Evolutionary conservation across 2,888 invertebrate species (phyloP), one percentile per base, ranked within the genome.

Genomic region (Watsonalla cultraria): DNA sequence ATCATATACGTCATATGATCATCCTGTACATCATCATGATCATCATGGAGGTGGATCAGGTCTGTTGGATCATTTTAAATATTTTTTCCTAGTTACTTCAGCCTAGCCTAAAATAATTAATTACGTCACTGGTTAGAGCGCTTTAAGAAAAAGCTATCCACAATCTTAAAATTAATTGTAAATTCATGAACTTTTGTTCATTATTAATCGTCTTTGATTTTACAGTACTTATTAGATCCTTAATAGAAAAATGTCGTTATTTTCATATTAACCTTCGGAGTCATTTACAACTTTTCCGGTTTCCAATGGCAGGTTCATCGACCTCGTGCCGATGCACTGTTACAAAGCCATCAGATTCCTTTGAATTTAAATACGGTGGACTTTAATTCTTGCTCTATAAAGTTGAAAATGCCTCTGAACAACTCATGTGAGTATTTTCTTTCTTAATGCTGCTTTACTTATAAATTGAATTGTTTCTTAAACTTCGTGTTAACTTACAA

Each of bases 311-410:
- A 80, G 83, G 80, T 76, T 65, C 74, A 59, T 61, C 74, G 70
- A 82, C 80, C 58, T 71, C 82, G 62, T 86, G 85, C 77, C 78
- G 76, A 63, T 86, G 86, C 71, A 70, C 71, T 56, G 62, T 85
- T 60, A 68, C 70, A 62, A 77, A 77, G 54, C 79, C 80, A 52
- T 68, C 76, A 59, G 74, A 78, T 68, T 65, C 68, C 50, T 75
- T 74, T 57, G 68, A 63, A 59, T 74, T 74, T 70, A 68, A 62
- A 47, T 69, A 68, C 64, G 59, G 62, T 64, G 74, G 70, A 72
- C 66, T 55, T 58, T 70, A 74, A 54, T 0, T 0, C 45, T 6
- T 9, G 51, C 51, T 6, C 6, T 45, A 57, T 61, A 66, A 57
- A 57, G 62, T 71, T 66, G 58, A 64, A 61, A 70, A 62, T 70